phyloP scores from a whole-genome alignment of 2,797 vertebrate genomes.

The Hemibagrus guttatus region DNA sequence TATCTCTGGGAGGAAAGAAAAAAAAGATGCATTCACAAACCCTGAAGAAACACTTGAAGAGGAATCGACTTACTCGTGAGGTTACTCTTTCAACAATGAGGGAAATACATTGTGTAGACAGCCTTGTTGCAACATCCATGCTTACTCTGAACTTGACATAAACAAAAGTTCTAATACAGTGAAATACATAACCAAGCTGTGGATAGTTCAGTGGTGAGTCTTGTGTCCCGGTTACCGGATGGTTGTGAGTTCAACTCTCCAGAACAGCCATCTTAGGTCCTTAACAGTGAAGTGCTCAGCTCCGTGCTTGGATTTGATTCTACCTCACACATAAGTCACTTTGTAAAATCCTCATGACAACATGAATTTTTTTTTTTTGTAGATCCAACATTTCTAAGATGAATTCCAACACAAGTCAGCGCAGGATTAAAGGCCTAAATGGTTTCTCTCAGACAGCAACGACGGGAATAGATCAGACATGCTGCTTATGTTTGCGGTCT shows the following conservation, averaged over 20 bases:
- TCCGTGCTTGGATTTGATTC: background rate
- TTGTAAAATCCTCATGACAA: background rate
- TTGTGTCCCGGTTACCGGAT: background rate
- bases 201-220: background rate
- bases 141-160: background rate
- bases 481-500: slow-evolving; percentile 28
- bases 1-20: background rate
- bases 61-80: background rate
- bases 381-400: background rate
- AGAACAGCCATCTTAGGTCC: background rate
- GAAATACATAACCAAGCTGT: background rate
- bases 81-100: background rate
- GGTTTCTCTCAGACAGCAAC: background rate
- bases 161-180: background rate
- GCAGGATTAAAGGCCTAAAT: slow-evolving; percentile 19
- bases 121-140: background rate
- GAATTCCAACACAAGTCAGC: background rate
- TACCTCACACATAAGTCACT: background rate
- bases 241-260: background rate
- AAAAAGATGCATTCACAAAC: slow-evolving; percentile 1
- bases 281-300: background rate
- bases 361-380: background rate
- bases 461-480: background rate
- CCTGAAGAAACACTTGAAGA: background rate
- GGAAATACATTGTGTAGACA: background rate